Evolutionary conservation across 2,888 invertebrate species (phyloP), one percentile per base, ranked within the genome.

Genomic region (Pachycephus smyrnensis): DNA sequence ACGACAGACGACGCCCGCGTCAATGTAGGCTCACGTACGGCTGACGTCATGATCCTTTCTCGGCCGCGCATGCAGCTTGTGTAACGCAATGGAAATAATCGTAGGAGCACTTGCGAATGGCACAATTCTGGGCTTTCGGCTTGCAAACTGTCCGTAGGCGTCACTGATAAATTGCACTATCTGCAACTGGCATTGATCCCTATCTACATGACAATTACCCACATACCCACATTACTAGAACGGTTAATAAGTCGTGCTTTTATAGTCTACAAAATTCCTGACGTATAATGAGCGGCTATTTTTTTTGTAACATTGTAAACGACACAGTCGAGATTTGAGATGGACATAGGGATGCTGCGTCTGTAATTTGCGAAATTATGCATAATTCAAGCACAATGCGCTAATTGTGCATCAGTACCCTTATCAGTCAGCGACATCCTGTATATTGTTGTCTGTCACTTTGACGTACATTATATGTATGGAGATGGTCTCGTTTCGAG

Each of bases 181-280:
- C 79, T 75, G 81, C 82, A 85, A 87, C 88, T 90, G 90, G 90
- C 91, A 91, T 90, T 91, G 91, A 90, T 90, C 90, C 87, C 89
- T 89, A 89, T 89, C 87, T 88, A 84, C 86, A 88, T 88, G 87
- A 88, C 89, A 85, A 88, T 88, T 88, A 86, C 88, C 86, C 82
- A 85, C 84, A 88, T 86, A 74, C 74, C 74, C 74, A 71, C 71
- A 33, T 71, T 31, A 12, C 30, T 15, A 0, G 2, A 30, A 30
- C 23, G 30, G 33, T 55, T 55, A 55, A 55, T 9, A 1, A 55
- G 55, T 6, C 23, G 55, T 55, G 55, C 2, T 2, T 23, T 9
- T 55, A 55, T 9, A 6, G 55, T 55, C 2, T 23, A 9, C 9
- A 6, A 9, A 9, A 55, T 23, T 55, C 9, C 2, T 9, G 55